phyloP scores from a whole-genome alignment of 30 jellyfish, hydroid and myxozoan species.

The Mastigias papua region DNA sequence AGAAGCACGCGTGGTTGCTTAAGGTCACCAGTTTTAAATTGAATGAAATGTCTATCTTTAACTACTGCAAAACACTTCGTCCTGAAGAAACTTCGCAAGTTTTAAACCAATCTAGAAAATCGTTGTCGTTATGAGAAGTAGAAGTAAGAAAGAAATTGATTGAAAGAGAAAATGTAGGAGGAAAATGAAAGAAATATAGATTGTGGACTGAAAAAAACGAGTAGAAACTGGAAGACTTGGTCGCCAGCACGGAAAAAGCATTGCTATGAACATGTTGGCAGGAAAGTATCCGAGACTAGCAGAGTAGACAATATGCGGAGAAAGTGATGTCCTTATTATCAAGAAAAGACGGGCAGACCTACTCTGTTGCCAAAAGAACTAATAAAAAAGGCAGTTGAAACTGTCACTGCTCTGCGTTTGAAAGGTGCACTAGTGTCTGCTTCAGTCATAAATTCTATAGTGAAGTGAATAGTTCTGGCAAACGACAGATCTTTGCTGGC shows the following conservation, averaged over 20 bases:
- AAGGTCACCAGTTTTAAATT: no score
- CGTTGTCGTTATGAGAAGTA: slow-evolving; percentile 9
- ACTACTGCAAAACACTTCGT: neutral
- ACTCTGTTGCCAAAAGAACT: no score
- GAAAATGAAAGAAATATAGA: slow-evolving; percentile 5
- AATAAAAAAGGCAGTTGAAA: slow-evolving; percentile 28
- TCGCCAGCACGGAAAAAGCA: slow-evolving; percentile 10
- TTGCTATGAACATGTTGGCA: neutral
- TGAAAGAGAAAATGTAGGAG: no score
- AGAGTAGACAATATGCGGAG: slow-evolving; percentile 37
- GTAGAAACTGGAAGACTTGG: slow-evolving; percentile 30
- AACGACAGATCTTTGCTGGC: no score
- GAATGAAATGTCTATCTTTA: no score
- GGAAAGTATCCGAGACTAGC: slow-evolving; percentile 1
- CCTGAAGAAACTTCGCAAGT: neutral
- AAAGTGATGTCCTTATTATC: slow-evolving; percentile 28
- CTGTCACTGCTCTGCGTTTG: slow-evolving; percentile 52
- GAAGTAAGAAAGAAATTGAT: no score
- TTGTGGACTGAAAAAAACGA: slow-evolving; percentile 18
- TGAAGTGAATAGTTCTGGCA: slow-evolving; percentile 51
- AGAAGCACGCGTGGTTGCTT: no score
- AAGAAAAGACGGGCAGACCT: slow-evolving; percentile 46
- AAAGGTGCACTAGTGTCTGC: slow-evolving; percentile 60
- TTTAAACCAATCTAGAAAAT: slow-evolving; percentile 2
- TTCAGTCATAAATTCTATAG: slow-evolving; percentile 58